A percentile compares a stretch with the other conserved stretches of the same genome.
These are phyloP conservation scores for Drosophila leontia DNA, from an alignment of 1,140 invertebrate genomes.

Conservation along the genomic window DNA sequence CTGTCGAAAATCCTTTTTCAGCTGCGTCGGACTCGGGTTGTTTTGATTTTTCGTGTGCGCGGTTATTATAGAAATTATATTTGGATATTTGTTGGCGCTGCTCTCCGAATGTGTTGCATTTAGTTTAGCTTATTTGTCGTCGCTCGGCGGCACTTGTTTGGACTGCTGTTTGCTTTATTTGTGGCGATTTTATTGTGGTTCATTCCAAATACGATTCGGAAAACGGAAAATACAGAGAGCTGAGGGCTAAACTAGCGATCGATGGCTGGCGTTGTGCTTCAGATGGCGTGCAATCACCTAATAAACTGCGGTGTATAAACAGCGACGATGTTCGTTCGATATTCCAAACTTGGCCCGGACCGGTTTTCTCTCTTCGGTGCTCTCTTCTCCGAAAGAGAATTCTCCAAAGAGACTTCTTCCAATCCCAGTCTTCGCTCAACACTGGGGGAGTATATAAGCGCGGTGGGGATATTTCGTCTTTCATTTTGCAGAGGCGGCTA, in stretches of 20 bases:
- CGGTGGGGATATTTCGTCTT: conserved; percentile 13
- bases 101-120: conserved; percentile 31
- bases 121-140: conserved; percentile 59
- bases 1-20: conserved; percentile 28
- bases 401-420: conserved; percentile 1
- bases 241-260: conserved; percentile 75
- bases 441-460: conserved; percentile 14
- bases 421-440: conserved; percentile 1
- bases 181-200: conserved; percentile 60
- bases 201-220: conserved; percentile 52
- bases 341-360: conserved; percentile 75
- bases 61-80: conserved; percentile 40
- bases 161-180: conserved; percentile 59
- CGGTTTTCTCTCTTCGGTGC: conserved; percentile 43
- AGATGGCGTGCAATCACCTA: conserved; percentile 80
- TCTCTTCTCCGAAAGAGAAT: conserved; percentile 16
- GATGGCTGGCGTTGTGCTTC: conserved; percentile 81
- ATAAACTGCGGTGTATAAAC: conserved; percentile 75
- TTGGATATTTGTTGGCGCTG: conserved; percentile 28
- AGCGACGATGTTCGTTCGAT: conserved; percentile 51
- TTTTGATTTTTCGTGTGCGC: conserved; percentile 42
- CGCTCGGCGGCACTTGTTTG: conserved; percentile 52
- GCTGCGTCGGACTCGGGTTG: conserved; percentile 44
- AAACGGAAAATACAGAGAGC: conserved; percentile 39
- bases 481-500: conserved; percentile 48